phyloP scores from a whole-genome alignment of 2,888 invertebrate genomes.

The Arctia plantaginis region DNA sequence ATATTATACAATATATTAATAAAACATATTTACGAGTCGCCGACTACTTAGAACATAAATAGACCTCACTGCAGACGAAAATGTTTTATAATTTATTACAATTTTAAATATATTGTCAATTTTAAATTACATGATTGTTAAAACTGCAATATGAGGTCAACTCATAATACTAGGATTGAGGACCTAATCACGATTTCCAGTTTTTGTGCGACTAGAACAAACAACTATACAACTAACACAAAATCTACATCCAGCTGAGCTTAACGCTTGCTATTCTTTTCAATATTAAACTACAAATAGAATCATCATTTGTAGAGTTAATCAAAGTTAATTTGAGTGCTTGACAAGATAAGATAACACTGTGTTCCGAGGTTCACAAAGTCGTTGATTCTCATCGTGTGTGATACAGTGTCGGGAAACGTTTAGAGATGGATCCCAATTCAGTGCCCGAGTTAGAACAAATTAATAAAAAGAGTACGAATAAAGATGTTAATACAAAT shows the following conservation, averaged over 20 bases:
- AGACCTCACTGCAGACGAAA: too few species aligned
- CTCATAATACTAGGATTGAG: background rate
- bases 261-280: slow-evolving; percentile 6
- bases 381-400: slow-evolving; percentile 50
- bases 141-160: background rate
- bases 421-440: slow-evolving; percentile 68
- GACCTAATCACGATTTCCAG: background rate
- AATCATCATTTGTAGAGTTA: slow-evolving; percentile 33
- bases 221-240: background rate
- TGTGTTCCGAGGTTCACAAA: slow-evolving; percentile 57
- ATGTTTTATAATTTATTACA: too few species aligned
- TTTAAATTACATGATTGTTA: background rate
- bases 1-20: too few species aligned
- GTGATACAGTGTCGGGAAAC: slow-evolving; percentile 59
- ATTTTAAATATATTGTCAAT: background rate
- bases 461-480: slow-evolving; percentile 64
- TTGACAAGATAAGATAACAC: slow-evolving; percentile 68
- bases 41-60: too few species aligned
- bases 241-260: background rate
- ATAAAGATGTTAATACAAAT: slow-evolving; percentile 60
- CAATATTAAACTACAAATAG: slow-evolving; percentile 13
- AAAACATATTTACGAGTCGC: too few species aligned
- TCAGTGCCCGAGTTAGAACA: slow-evolving; percentile 71
- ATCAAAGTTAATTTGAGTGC: slow-evolving; percentile 42
- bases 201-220: too few species aligned